Base-by-base conservation (phyloP, 2,888 invertebrate species). In the Phortica magna region DNA sequence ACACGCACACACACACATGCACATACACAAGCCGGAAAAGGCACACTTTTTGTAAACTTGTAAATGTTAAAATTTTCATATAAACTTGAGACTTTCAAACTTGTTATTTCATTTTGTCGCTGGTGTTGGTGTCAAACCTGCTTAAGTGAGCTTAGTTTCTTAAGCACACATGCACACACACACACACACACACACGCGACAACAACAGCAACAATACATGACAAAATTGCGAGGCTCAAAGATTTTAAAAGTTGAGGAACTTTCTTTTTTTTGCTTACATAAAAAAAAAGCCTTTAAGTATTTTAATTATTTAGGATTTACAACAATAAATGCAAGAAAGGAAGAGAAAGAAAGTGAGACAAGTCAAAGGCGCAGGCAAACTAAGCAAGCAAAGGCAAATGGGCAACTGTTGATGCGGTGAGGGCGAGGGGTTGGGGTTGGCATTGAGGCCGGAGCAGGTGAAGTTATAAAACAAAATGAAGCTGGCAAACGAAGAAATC, bases 281-380 rank as follows among this genome's bases (percentile, higher is more conserved):
- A 31, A 31, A 31, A 31, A 53, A 84, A 84, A 87, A 85, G 87
- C 87, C 87, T 85, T 87, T 85, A 85, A 85, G 85, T 87, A 84
- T 85, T 85, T 85, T 85, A 85, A 85, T 85, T 87, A 85, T 85
- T 83, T 84, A 85, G 85, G 87, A 85, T 85, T 85, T 85, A 57
- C 61, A 65, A 68, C 73, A 43, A 31, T 1, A 31, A 31, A 31
- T 31, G 5, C 31, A 31, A 31, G 31, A 31, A 31, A 31, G 5
- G 31, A 31, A 31, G 3, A 31, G 31, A 42, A 48, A 41, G 41
- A 64, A 73, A 67, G 81, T 10, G 9, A 65, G 5, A 55, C 22
- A 67, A 78, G 85, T 84, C 82, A 81, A 80, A 83, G 79, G 61
- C 79, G 76, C 73, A 79, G 5, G 5, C 31, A 31, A 31, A 31